Evolutionary conservation across 1,140 invertebrate genomes (phyloP), one percentile per base, ranked within the genome.

Genomic region (Trypoxylus dichotomus): DNA sequence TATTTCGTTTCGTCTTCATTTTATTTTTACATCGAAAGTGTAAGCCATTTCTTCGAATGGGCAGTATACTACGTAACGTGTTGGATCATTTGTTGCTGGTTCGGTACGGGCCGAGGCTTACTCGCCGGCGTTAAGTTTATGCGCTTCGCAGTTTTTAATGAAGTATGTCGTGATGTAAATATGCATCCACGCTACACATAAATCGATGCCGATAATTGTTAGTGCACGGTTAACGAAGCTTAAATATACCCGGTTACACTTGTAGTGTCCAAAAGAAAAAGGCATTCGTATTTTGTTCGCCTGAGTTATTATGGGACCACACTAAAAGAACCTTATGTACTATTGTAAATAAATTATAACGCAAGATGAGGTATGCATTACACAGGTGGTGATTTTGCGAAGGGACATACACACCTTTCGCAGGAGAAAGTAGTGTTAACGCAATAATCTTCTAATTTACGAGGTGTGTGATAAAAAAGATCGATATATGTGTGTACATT

Each of bases 131-230:
- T 68, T 68, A 68, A 68, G 60, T 68, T 68, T 68, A 68, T 68
- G 60, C 60, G 60, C 24, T 19, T 68, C 27, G 60, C 24, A 68
- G 60, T 68, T 68, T 68, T 68, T 68, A 68, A 68, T 68, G 24
- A 68, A 68, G 60, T 68, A 68, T 68, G 60, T 68, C 21, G 60
- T 24, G 60, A 8, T 68, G 60, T 68, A 68, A 68, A 68, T 68
- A 68, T 68, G 60, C 60, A 68, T 68, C 21, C 60, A 68, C 21
- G 60, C 60, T 68, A 24, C 24, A 68, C 60, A 68, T 68, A 68
- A 68, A 68, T 68, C 27, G 60, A 68, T 68, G 21, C 60, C 60
- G 60, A 68, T 68, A 68, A 68, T 68, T 68, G 60, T 68, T 68
- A 24, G 25, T 68, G 60, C 60, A 68, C 24, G 24, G 19, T 68